Base-by-base conservation (phyloP, 2,888 invertebrate species). In the Ischnus inquisitorius region DNA sequence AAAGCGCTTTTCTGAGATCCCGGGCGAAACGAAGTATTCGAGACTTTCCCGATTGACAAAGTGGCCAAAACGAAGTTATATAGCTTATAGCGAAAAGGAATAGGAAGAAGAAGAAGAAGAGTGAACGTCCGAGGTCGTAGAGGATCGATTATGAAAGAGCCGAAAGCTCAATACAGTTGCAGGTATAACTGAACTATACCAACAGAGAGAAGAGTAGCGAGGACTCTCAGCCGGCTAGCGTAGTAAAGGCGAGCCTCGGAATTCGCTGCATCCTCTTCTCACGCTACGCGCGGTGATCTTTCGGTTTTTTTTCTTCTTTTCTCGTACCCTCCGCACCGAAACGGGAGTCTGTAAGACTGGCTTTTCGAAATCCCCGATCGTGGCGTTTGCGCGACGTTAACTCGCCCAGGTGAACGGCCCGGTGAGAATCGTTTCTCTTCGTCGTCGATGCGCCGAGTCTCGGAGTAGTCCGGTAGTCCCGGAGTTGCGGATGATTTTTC, bases 401-500 rank as follows among this genome's bases (percentile, higher is more conserved):
- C 75, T 72, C 85, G 86, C 89, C 92, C 92, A 92, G 92, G 92
- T 92, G 92, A 92, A 90, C 89, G 89, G 88, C 88, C 90, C 86
- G 84, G 79, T 83, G 83, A 67, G 80, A 54, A 54, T 68, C 68
- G 77, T 43, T 19, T 41, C 41, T 60, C 60, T 41, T 60, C 54
- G 19, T 60, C 19, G 82, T 62, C 28, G 67, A 71, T 48, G 79
- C 43, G 48, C 64, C 76, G 57, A 28, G 72, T 39, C 68, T 41
- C 48, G 67, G 48, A 14, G n/a, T 67, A n/a, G n/a, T n/a, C n/a
- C 65, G 34, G 34, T 64, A 62, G 12, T 46, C 46, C 51, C 72
- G 54, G 43, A 77, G 77, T 77, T 75, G 76, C 72, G 89, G 89
- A 88, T 90, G 90, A 93, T 93, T 93, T 93, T 93, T 93, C 93